Percentiles rank a stretch among this genome's conserved stretches.
These are phyloP conservation scores for Isurus oxyrinchus DNA, from an alignment of 2,113 vertebrate genomes.

Conservation along the genomic window DNA sequence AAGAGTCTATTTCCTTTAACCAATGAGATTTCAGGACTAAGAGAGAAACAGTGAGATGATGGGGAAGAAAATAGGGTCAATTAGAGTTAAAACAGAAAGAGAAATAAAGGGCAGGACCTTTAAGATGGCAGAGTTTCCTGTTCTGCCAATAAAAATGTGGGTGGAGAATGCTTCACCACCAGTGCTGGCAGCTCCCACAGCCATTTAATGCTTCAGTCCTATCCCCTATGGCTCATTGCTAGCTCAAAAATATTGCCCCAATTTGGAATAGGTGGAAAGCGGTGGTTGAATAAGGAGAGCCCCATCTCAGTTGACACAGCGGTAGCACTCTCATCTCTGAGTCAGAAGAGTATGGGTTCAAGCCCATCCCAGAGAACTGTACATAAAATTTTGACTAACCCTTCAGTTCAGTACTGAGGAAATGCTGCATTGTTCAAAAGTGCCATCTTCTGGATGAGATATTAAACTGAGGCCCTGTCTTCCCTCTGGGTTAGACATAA, in stretches of 20 bases:
- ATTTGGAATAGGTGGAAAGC: neutral
- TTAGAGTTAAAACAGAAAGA: no score
- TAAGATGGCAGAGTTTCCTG: no score
- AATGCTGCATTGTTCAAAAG: neutral
- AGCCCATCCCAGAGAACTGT: neutral
- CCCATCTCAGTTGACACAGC: neutral
- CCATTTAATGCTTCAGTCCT: neutral
- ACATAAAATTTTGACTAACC: neutral
- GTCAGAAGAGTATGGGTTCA: neutral
- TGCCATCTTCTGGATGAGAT: neutral
- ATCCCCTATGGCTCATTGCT: neutral
- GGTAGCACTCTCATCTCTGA: neutral
- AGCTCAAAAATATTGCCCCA: neutral
- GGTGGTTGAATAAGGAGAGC: neutral
- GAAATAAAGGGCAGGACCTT: no score
- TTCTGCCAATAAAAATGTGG: no score
- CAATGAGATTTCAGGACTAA: no score
- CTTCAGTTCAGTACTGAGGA: neutral
- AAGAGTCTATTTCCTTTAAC: no score
- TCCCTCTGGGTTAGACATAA: neutral
- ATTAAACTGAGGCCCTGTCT: neutral
- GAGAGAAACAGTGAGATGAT: no score
- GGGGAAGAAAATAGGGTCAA: no score
- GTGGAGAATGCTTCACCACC: no score
- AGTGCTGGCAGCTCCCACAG: no score